phyloP scores from a whole-genome alignment of 2,888 invertebrate species.

The Portevinia maculata region DNA sequence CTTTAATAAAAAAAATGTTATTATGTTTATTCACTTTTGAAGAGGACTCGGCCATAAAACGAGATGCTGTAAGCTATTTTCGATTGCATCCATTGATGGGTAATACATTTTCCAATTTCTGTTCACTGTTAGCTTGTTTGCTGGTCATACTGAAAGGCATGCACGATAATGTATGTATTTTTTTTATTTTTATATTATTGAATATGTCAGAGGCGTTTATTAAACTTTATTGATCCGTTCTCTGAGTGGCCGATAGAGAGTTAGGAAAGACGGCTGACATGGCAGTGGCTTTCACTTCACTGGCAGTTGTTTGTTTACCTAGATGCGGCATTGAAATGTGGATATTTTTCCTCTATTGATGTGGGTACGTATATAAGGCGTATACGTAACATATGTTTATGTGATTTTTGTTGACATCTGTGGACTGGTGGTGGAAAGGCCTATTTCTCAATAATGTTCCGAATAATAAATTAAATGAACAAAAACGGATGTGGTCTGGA shows the following conservation, averaged over 20 bases:
- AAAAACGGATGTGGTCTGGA: background rate
- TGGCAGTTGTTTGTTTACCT: constrained; percentile 10
- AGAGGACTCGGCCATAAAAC: background rate
- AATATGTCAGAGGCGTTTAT: constrained; percentile 14
- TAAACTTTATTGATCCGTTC: constrained; percentile 26
- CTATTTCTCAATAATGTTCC: background rate
- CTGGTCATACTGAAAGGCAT: constrained; percentile 7
- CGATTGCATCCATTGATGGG: background rate
- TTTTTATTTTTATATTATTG: background rate
- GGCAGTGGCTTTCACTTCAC: background rate
- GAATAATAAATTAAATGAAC: background rate
- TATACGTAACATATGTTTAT: constrained; percentile 7
- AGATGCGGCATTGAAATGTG: background rate
- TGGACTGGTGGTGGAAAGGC: background rate
- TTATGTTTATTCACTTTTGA: constrained; percentile 21
- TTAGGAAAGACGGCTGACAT: background rate
- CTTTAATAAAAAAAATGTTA: constrained; percentile 25
- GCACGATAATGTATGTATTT: background rate
- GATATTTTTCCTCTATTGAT: background rate
- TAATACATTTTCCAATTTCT: constrained; percentile 12
- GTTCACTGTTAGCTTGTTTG: background rate
- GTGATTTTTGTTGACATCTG: background rate
- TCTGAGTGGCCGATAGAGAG: background rate
- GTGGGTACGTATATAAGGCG: background rate
- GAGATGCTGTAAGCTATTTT: background rate